Evolutionary conservation across 2,888 invertebrate genomes (phyloP).

Genomic region (Leptinotarsa haldemani): DNA sequence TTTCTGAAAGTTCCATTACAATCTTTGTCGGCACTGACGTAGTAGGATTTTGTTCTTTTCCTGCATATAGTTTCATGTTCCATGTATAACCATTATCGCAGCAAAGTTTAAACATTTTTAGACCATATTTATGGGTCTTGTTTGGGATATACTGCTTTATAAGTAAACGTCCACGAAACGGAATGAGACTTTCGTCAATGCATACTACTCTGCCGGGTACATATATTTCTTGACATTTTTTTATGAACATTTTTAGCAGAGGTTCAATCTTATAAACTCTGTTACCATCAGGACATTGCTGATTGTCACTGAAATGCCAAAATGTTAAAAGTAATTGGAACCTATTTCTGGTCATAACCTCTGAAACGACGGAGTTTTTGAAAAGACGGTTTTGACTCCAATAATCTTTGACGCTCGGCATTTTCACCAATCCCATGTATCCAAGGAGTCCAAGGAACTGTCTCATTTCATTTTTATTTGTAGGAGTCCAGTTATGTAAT

Average conservation of each 20-base stretch:
- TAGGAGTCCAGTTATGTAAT: too few relatives aligned
- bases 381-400: too few relatives aligned
- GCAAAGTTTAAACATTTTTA: constrained; percentile 12
- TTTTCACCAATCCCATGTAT: too few relatives aligned
- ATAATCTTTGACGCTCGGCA: too few relatives aligned
- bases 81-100: constrained; percentile 38
- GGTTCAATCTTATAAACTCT: background rate
- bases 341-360: too few relatives aligned
- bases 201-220: constrained; percentile 45
- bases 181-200: constrained; percentile 50
- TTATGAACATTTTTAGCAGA: background rate
- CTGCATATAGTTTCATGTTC: constrained; percentile 37
- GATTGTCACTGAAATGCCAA: too few relatives aligned
- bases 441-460: too few relatives aligned
- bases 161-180: constrained; percentile 48
- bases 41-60: constrained; percentile 24
- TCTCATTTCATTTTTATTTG: too few relatives aligned
- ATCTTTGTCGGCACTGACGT: constrained; percentile 13
- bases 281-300: background rate
- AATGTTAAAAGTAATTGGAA: too few relatives aligned
- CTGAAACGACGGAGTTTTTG: too few relatives aligned
- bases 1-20: background rate
- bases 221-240: constrained; percentile 38
- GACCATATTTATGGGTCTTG: background rate
- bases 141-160: constrained; percentile 47